phyloP scores from a whole-genome alignment of 2,797 vertebrate genomes.

The Delichon dasypus region DNA sequence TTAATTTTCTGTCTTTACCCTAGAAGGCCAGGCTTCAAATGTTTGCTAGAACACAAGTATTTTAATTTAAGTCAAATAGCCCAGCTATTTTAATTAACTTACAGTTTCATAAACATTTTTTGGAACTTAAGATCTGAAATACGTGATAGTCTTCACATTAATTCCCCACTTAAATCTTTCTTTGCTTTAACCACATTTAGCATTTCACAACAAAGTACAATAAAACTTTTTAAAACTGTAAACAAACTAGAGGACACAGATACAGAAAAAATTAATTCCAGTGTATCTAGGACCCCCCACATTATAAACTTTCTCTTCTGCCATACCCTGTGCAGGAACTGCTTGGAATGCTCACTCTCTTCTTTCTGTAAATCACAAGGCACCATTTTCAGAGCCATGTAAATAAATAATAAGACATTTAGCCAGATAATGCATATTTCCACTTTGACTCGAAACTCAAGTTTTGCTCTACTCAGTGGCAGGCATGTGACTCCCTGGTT shows the following conservation, averaged over 20 bases:
- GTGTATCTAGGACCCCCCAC: background rate
- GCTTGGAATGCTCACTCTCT: background rate
- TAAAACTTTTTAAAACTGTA: background rate
- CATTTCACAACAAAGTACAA: background rate
- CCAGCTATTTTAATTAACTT: conserved; percentile 6
- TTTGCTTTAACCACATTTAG: background rate
- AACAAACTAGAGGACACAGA: background rate
- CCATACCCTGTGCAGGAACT: background rate
- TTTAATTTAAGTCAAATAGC: background rate
- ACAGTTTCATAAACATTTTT: background rate
- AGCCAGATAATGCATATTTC: background rate
- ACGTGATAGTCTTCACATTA: background rate
- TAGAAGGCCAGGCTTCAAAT: conserved; percentile 8
- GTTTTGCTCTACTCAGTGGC: background rate
- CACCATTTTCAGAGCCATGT: background rate
- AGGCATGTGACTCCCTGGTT: background rate
- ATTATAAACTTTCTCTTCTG: background rate
- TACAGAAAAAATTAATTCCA: background rate
- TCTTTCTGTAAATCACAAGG: background rate
- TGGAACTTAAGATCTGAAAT: background rate
- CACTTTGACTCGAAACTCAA: background rate
- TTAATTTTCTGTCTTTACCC: conserved; percentile 7
- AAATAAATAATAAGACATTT: conserved; percentile 13
- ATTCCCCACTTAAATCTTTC: background rate
- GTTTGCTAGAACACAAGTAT: background rate